Conservation (phyloP, 1,140 invertebrate species). For the Heliconius himera region DNA sequence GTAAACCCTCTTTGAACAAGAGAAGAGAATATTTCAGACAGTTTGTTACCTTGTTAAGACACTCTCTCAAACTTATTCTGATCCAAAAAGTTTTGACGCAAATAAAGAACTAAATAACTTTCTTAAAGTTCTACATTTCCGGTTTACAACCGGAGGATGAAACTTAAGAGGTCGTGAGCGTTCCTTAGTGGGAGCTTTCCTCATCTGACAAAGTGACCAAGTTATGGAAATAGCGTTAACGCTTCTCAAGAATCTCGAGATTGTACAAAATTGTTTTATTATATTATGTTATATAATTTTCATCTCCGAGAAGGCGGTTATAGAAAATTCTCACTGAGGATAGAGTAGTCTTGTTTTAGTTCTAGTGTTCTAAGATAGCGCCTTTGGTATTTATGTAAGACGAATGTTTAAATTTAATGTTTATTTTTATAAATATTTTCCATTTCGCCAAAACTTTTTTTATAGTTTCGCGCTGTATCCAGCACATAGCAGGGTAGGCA, state of each 20-base stretch:
- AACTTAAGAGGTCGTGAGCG: neutral
- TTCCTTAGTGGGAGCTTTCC: neutral
- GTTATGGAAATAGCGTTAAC: conserved; percentile 1
- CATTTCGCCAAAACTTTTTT: too few relatives aligned
- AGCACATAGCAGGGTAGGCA: too few relatives aligned
- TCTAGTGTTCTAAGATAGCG: too few relatives aligned
- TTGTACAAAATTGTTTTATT: neutral
- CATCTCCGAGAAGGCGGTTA: neutral
- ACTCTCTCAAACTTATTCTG: neutral
- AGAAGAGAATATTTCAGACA: neutral
- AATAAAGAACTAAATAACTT: conserved; percentile 27
- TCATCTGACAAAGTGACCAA: neutral
- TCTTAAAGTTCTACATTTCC: conserved; percentile 23
- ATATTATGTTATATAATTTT: conserved; percentile 1
- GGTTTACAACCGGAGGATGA: neutral
- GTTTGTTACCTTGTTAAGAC: neutral
- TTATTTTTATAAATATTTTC: too few relatives aligned
- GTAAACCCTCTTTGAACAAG: neutral
- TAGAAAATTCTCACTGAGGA: neutral
- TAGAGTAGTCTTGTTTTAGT: too few relatives aligned
- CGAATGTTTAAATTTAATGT: too few relatives aligned
- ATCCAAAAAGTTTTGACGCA: conserved; percentile 18
- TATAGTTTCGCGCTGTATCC: too few relatives aligned
- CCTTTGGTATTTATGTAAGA: too few relatives aligned
- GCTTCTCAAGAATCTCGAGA: neutral